phyloP scores from a whole-genome alignment of 2,888 invertebrate species.

The Apotomis capreana region DNA sequence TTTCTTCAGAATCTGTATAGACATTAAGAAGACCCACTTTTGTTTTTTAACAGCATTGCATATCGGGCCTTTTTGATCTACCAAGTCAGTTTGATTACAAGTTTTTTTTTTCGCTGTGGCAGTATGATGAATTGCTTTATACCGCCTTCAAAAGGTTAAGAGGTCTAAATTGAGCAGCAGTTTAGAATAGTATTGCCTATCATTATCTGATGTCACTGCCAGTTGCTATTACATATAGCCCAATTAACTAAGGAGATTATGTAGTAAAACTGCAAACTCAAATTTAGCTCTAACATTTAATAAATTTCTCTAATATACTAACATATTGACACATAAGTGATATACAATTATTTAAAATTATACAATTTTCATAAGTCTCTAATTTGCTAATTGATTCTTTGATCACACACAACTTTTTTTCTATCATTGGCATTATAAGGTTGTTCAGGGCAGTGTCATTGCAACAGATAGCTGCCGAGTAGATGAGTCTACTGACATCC shows the following conservation, averaged over 20 bases:
- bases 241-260: not conserved
- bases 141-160: too few species aligned
- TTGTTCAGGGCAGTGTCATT: conserved; percentile 68
- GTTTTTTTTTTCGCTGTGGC: too few species aligned
- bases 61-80: too few species aligned
- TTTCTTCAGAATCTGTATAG: too few species aligned
- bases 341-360: conserved; percentile 73
- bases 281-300: conserved; percentile 70
- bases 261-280: not conserved
- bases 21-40: too few species aligned
- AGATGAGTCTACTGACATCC: conserved; percentile 73
- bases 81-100: too few species aligned
- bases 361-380: conserved; percentile 57
- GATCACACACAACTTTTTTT: conserved; percentile 60
- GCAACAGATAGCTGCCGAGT: conserved; percentile 75
- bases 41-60: too few species aligned
- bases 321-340: conserved; percentile 76
- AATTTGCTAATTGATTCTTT: conserved; percentile 64
- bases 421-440: conserved; percentile 69
- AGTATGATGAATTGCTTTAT: too few species aligned
- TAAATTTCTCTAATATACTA: conserved; percentile 77
- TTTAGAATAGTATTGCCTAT: too few species aligned
- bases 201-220: too few species aligned
- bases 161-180: too few species aligned
- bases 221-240: too few species aligned